Conservation (phyloP, 2,888 invertebrate species). For the Perizoma affinitatum region DNA sequence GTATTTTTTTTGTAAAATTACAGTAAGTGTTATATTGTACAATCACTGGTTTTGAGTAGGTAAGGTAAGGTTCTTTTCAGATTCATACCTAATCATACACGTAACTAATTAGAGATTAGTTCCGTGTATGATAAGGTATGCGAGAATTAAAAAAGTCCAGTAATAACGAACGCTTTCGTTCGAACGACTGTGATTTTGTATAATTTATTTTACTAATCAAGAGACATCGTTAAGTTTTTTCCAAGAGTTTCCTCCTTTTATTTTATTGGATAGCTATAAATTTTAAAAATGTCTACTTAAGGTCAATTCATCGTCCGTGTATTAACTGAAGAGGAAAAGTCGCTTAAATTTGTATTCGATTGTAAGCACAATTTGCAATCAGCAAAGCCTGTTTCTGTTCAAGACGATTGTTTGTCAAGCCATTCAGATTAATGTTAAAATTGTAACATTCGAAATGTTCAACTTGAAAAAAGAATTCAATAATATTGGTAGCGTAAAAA, state of each 20-base stretch:
- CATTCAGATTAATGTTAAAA: constrained; percentile 56
- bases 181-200: no score
- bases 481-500: no score
- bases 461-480: constrained; percentile 26
- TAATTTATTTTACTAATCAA: constrained; percentile 17
- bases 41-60: no score
- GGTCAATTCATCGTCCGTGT: constrained; percentile 60
- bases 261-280: constrained; percentile 46
- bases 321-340: constrained; percentile 66
- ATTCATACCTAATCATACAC: no score
- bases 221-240: constrained; percentile 19
- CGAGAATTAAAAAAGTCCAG: no score
- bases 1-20: no score
- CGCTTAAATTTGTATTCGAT: constrained; percentile 72
- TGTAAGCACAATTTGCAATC: constrained; percentile 79
- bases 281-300: constrained; percentile 57
- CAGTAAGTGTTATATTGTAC: no score
- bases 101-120: no score
- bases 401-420: constrained; percentile 60
- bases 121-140: no score
- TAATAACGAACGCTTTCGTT: no score
- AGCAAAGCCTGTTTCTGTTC: constrained; percentile 69
- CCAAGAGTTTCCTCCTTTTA: constrained; percentile 16
- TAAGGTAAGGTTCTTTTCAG: no score
- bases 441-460: constrained; percentile 42